Conservation (phyloP, 2,888 invertebrate genomes). For the Lycocerus yunnanus region DNA sequence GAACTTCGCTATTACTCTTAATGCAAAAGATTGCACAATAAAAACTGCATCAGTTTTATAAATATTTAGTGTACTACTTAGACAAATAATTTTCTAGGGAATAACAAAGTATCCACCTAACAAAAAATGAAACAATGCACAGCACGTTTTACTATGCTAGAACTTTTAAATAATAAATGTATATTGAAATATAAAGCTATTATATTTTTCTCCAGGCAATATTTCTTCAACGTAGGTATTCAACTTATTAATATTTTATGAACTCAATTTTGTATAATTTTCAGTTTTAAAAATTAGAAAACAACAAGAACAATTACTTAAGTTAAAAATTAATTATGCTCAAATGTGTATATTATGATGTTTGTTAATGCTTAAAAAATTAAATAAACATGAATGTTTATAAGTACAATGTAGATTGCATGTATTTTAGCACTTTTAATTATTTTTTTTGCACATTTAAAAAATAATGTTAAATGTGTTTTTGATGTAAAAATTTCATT, state of each 20-base stretch:
- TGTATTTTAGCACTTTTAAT: background rate
- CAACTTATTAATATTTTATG: background rate
- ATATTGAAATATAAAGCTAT: slow-evolving; percentile 2
- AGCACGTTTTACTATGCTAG: background rate
- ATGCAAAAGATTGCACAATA: background rate
- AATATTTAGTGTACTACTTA: background rate
- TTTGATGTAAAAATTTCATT: no score
- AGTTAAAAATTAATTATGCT: background rate
- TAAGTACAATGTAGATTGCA: background rate
- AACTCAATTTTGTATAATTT: background rate
- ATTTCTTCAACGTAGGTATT: background rate
- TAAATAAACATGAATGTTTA: background rate
- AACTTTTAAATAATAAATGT: slow-evolving; percentile 1
- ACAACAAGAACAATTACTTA: background rate
- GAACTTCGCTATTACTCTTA: background rate
- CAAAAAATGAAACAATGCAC: background rate
- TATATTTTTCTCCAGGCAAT: background rate
- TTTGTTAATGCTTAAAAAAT: background rate
- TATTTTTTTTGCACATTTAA: background rate
- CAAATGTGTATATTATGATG: background rate
- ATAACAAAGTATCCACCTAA: background rate
- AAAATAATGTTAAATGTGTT: background rate
- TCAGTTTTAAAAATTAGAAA: background rate
- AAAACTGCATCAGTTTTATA: background rate
- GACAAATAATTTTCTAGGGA: background rate